Base-by-base conservation (phyloP, 2,888 invertebrate genomes). In the Scaptomyza caliginosa region DNA sequence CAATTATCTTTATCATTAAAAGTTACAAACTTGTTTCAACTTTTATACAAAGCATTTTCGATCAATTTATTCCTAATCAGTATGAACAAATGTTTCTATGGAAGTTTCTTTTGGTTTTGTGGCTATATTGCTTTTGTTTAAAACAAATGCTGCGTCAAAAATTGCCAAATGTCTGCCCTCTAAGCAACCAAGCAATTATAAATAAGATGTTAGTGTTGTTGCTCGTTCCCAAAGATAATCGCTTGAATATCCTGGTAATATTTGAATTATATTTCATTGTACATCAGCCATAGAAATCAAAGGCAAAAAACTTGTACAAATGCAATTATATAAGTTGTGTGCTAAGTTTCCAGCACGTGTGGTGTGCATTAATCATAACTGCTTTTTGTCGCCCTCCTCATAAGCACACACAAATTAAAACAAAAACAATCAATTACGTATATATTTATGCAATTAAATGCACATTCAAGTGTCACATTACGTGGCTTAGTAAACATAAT, bases 381-480 rank as follows among this genome's bases (percentile, higher is more conserved):
- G n/a, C n/a, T 2, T 0, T 32, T 23, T 2, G 0, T 38, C 17
- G 26, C 11, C 13, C 24, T 1, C 28, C 30, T 6, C n/a, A 13
- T 6, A 13, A n/a, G 2, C 16, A 43, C 10, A 16, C 24, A 13
- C 26, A 17, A 5, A 1, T 7, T 7, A 13, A 11, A 4, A 32
- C 30, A 32, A 28, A 17, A 38, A 51, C 49, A 77, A 83, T 67
- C 77, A 79, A 79, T 83, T 71, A 66, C 36, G 36, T 49, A 65
- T 49, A 65, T 77, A 43, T 66, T 62, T 26, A n/a, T 45, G 81
- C 66, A 77, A 81, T 81, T 80, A 80, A 77, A 83, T 77, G 50
- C 57, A 46, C 71, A 77, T 83, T 69, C 34, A 58, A 66, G 45
- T 64, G 52, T 66, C 56, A 50, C 28, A 38, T 59, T 51, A 71